Evolutionary conservation across 1,140 invertebrate species (phyloP), one percentile per base, ranked within the genome.

Genomic region (Ectropis grisescens): DNA sequence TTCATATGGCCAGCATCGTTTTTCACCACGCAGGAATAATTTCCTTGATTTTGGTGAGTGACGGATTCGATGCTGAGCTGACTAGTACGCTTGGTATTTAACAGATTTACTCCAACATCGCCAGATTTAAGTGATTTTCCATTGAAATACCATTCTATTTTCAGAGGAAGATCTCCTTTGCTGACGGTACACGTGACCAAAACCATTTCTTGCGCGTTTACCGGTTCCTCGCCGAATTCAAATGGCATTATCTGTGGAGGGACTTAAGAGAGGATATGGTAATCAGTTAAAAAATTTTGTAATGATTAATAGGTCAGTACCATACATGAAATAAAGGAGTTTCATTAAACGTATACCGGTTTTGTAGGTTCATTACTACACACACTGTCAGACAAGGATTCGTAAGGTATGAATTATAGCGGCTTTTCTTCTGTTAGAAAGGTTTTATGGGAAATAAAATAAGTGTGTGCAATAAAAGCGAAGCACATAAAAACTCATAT

Each of bases 41-140:
- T 89, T 35, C 92, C 91, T 56, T 85, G 85, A 64, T 93, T 90
- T 45, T 85, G 82, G 41, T 87, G 87, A 27, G 82, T 83, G 25
- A 91, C 87, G 11, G 86, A 85, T 47, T 90, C 88, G 31, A 93
- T 90, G 30, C 83, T 88, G 33, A 93, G 82, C 34, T 90, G 85
- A 53, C 87, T 91, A 12, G 85, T 66, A 47, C 86, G 80, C 84
- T 92, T 85, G 58, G 90, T 78, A 39, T 82, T 85, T 82, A 82
- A 52, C 52, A 92, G 57, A 47, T 80, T 70, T 71, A 95, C 60
- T 56, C 90, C 87, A 62, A 65, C 58, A 47, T 82, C 44, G 41
- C 69, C 79, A 29, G 74, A 51, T 33, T 52, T 67, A 11, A 88
- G 57, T 38, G 66, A 57, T 29, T 81, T 26, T 4, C 24, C 24